phyloP scores from a whole-genome alignment of 2,113 vertebrate genomes.

The Aegithalos caudatus region DNA sequence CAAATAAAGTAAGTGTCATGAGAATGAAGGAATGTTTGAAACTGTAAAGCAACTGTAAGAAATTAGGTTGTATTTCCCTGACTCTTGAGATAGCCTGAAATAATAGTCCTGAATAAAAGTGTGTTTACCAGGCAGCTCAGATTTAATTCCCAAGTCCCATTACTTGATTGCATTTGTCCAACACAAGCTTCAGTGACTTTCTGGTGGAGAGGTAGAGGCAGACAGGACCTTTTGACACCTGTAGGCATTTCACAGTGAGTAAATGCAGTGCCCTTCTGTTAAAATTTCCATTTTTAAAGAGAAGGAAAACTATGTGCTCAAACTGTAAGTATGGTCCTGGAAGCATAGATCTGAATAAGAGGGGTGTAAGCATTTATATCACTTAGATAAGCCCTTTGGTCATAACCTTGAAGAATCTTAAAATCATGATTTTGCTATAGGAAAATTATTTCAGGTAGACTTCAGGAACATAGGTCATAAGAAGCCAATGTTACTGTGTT shows the following conservation, averaged over 20 bases:
- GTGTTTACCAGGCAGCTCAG: neutral
- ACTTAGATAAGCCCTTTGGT: neutral
- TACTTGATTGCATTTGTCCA: neutral
- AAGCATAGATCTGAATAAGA: neutral
- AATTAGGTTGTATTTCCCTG: neutral
- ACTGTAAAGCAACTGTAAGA: neutral
- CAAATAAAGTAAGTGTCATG: neutral
- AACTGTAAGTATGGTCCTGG: neutral
- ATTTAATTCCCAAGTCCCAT: neutral
- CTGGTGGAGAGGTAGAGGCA: neutral
- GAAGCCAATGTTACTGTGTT: neutral
- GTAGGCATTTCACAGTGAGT: neutral
- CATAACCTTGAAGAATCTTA: neutral
- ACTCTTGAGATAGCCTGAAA: neutral
- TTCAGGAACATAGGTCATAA: neutral
- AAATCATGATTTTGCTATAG: neutral
- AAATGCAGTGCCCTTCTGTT: neutral
- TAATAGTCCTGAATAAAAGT: neutral
- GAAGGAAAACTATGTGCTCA: neutral
- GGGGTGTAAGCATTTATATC: neutral
- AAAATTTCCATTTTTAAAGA: neutral
- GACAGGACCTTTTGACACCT: neutral
- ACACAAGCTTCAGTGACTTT: neutral
- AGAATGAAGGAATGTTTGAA: neutral
- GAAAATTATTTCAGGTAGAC: neutral